A percentile compares a stretch with the other conserved stretches of the same genome.
Evolutionary conservation across 2,797 vertebrate genomes (phyloP).

Genomic region (Falco rusticolus): DNA sequence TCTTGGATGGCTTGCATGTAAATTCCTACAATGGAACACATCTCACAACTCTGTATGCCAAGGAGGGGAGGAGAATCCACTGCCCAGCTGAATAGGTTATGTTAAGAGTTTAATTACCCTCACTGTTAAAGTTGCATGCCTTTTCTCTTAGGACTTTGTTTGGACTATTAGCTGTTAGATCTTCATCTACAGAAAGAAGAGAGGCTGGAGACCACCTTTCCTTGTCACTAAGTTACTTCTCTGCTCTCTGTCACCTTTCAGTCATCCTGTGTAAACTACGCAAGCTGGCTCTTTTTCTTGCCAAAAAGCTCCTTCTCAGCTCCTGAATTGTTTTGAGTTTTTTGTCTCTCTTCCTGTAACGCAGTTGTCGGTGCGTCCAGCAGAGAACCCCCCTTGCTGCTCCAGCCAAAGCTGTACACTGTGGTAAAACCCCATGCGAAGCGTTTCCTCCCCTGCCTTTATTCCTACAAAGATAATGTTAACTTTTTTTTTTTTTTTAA

Average conservation of each 20-base stretch:
- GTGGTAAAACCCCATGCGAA: neutral
- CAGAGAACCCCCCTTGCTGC: neutral
- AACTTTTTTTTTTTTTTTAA: neutral
- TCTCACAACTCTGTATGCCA: neutral
- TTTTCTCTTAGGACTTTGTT: neutral
- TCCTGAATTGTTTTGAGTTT: neutral
- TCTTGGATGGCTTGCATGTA: fast-evolving
- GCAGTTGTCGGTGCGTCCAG: neutral
- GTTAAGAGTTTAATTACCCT: neutral
- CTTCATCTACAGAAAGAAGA: neutral
- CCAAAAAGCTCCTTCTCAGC: neutral
- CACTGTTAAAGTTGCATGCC: neutral
- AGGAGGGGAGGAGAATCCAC: neutral
- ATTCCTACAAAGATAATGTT: neutral
- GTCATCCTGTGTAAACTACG: neutral
- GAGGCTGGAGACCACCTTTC: neutral
- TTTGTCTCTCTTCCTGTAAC: neutral
- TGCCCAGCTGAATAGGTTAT: neutral
- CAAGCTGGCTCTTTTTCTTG: neutral
- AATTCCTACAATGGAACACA: neutral
- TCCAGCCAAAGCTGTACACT: neutral
- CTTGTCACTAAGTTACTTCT: neutral
- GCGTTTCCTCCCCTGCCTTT: neutral
- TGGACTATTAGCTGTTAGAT: neutral
- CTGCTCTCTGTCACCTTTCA: neutral